These are phyloP conservation scores for Hydrozoanthus tunicans DNA, from an alignment of 64 coral and sea anemone species.

Conservation along the genomic window DNA sequence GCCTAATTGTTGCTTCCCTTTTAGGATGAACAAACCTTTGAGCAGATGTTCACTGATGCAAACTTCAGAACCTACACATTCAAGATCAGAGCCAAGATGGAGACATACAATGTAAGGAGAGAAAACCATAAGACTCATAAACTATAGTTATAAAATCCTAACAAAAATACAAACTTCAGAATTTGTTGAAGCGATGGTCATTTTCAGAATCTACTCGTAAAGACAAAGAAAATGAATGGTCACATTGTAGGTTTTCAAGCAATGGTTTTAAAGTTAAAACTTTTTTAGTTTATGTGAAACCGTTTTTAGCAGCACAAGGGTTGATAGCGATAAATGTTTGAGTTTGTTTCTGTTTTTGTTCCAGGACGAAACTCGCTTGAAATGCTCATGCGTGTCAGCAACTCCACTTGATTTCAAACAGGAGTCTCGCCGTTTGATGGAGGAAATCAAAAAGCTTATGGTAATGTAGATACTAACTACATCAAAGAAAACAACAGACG, in stretches of 20 bases:
- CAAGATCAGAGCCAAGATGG: slow-evolving; percentile 89
- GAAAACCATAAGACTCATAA: not conserved
- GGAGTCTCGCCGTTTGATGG: slow-evolving; percentile 74
- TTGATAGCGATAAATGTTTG: not conserved
- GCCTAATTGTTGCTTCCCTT: not conserved
- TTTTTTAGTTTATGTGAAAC: no score
- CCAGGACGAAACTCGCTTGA: slow-evolving; percentile 89
- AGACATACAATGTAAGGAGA: slow-evolving; percentile 90
- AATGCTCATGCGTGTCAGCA: slow-evolving; percentile 69
- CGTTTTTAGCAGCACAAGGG: no score
- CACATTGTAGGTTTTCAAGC: no score
- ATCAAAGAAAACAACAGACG: not conserved
- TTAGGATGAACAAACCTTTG: slow-evolving; percentile 77
- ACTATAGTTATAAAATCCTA: not conserved
- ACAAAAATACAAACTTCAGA: not conserved
- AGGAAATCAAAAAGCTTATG: slow-evolving; percentile 80
- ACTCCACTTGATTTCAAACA: slow-evolving; percentile 82
- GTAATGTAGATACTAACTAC: slow-evolving; percentile 9
- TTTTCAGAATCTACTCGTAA: no score
- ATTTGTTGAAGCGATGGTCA: no score
- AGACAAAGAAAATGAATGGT: no score
- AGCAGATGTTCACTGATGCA: slow-evolving; percentile 66
- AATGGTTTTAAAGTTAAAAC: no score
- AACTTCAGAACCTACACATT: slow-evolving; percentile 82
- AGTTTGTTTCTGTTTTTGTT: not conserved